phyloP scores from a whole-genome alignment of 2,888 invertebrate species.

The Dysmachus trigonus region DNA sequence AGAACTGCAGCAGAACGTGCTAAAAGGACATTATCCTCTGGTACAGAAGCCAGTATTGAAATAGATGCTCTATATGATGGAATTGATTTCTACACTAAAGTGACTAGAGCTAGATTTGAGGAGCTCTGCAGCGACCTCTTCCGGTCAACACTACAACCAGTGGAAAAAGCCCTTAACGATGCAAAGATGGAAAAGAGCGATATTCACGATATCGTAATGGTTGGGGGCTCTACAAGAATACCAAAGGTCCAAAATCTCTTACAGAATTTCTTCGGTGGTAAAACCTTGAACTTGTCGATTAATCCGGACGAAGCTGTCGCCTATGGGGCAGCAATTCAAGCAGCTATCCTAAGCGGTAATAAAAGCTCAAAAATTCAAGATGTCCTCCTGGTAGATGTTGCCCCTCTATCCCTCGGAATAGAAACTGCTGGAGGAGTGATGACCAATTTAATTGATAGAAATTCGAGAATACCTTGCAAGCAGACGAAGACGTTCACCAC shows the following conservation, averaged over 20 bases:
- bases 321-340: conserved; percentile 76
- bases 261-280: conserved; percentile 77
- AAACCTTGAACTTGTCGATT: conserved; percentile 74
- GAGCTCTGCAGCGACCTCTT: conserved; percentile 76
- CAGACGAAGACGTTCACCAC: conserved; percentile 78
- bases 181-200: conserved; percentile 77
- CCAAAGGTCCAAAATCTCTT: conserved; percentile 78
- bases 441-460: conserved; percentile 76
- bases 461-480: conserved; percentile 68
- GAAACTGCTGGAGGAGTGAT: conserved; percentile 76
- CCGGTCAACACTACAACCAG: conserved; percentile 75
- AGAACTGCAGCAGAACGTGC: conserved; percentile 79
- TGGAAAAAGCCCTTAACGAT: conserved; percentile 77
- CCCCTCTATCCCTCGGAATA: conserved; percentile 73
- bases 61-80: conserved; percentile 78
- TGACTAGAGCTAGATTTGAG: conserved; percentile 77
- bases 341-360: conserved; percentile 73
- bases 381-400: conserved; percentile 72
- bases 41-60: conserved; percentile 76
- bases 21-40: conserved; percentile 77
- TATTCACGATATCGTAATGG: conserved; percentile 80
- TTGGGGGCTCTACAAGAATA: conserved; percentile 79
- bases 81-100: conserved; percentile 73
- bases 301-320: conserved; percentile 82
- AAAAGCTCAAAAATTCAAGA: conserved; percentile 76